Percentiles rank a stretch among this genome's conserved stretches.
Evolutionary conservation across 2,113 vertebrate genomes (phyloP).

Genomic region (Petaurus breviceps): DNA sequence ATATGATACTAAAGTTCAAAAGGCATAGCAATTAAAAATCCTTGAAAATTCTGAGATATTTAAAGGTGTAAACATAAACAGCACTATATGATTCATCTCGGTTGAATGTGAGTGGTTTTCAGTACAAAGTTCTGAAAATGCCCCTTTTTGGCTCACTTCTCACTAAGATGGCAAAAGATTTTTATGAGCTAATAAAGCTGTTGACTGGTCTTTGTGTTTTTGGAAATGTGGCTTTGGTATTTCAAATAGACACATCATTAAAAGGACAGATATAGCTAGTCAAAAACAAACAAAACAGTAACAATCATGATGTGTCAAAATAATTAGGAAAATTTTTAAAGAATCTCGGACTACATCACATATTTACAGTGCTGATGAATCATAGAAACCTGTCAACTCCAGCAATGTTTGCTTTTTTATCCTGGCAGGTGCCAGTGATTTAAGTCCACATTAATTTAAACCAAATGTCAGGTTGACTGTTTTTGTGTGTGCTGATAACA

Average conservation of each 20-base stretch:
- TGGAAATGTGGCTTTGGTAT: not conserved
- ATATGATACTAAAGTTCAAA: not conserved
- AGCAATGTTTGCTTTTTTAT: not conserved
- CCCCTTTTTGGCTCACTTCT: not conserved
- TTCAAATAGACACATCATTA: not conserved
- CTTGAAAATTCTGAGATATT: not conserved
- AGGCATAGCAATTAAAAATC: not conserved
- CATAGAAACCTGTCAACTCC: not conserved
- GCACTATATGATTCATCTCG: not conserved
- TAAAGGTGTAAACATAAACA: not conserved
- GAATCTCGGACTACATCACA: not conserved
- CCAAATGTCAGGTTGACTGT: not conserved
- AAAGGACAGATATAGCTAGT: not conserved
- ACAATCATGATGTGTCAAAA: not conserved
- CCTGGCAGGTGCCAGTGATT: not conserved
- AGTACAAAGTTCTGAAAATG: not conserved
- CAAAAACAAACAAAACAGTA: not conserved
- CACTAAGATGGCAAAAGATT: not conserved
- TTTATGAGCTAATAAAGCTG: not conserved
- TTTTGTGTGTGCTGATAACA: not conserved
- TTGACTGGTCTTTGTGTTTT: not conserved
- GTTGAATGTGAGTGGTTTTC: not conserved
- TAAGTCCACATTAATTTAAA: not conserved
- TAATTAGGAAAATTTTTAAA: conserved; percentile 1
- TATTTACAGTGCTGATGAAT: not conserved